Evolutionary conservation across 2,113 vertebrate species (phyloP).

Genomic region (Lasiurus cinereus): DNA sequence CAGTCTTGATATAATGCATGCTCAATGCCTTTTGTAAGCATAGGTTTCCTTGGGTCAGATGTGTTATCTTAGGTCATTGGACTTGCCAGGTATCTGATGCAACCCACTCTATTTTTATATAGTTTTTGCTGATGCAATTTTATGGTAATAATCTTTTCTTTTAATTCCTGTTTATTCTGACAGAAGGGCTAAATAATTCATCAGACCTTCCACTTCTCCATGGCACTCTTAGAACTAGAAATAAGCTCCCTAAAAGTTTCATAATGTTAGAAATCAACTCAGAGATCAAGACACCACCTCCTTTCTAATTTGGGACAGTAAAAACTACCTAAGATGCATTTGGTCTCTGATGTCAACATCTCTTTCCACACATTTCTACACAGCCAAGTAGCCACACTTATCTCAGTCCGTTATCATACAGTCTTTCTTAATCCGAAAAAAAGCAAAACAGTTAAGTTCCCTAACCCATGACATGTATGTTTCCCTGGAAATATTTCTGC

Average conservation of each 20-base stretch:
- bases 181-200: not conserved
- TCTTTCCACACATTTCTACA: conserved; percentile 28
- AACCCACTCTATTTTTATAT: not conserved
- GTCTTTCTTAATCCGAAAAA: not conserved
- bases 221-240: not conserved
- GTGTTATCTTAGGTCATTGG: not conserved
- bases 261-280: not conserved
- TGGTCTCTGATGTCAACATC: not conserved
- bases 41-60: not conserved
- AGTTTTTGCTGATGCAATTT: not conserved
- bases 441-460: not conserved
- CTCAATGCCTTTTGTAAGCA: not conserved
- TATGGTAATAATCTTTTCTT: not conserved
- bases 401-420: conserved; percentile 16
- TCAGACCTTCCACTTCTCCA: not conserved
- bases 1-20: not conserved
- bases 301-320: conserved; percentile 28
- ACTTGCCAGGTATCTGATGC: not conserved
- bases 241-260: not conserved
- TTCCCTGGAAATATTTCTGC: conserved; percentile 19
- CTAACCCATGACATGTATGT: conserved; percentile 22
- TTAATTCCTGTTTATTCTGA: not conserved
- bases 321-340: not conserved
- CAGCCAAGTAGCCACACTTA: not conserved
- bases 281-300: not conserved